Evolutionary conservation across 2,113 vertebrate genomes (phyloP), one percentile per base, ranked within the genome.

Genomic region (Grallaria varia): DNA sequence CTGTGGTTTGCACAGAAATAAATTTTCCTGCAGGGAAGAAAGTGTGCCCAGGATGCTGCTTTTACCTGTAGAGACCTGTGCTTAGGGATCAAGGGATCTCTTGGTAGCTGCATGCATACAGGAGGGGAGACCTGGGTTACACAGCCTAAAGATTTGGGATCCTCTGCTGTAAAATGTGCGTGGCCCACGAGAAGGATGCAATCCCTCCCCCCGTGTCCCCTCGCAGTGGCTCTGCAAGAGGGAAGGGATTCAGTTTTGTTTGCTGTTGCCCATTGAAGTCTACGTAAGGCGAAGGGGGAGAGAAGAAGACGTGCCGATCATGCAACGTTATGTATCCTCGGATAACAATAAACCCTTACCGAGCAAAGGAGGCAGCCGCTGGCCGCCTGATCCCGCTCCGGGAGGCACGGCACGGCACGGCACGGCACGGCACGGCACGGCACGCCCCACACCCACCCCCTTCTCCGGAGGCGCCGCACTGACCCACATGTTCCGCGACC

Each of bases 401-500:
- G 92, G 76, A 62, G 31, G 83, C 66, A 71, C 40, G 27, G 50
- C 59, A 69, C 67, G 47, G 67, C 67, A 73, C 76, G 69, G 73
- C 95, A 89, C 95, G 66, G 83, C 66, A 71, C 40, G 27, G 50
- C 59, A 69, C 67, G 47, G 67, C 67, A 73, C 76, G 69, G 73
- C 95, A 89, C 95, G 66, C 74, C 87, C 92, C 92, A 66, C 93
- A 79, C 81, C 84, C 90, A 75, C 30, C 71, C 63, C 73, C 69
- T 84, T 15, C 83, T 88, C 91, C 86, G n/a, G 91, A 56, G 86
- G 50, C 84, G 78, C 55, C 72, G 91, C 95, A 84, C 93, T 91
- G 93, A 81, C 87, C 95, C 95, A 81, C 92, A 91, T 81, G 91
- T 71, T 21, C 87, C 50, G 50, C 87, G 75, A 90, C 94, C 94